Evolutionary conservation across 2,113 vertebrate genomes (phyloP).

Genomic region (Herpailurus yagouaroundi): DNA sequence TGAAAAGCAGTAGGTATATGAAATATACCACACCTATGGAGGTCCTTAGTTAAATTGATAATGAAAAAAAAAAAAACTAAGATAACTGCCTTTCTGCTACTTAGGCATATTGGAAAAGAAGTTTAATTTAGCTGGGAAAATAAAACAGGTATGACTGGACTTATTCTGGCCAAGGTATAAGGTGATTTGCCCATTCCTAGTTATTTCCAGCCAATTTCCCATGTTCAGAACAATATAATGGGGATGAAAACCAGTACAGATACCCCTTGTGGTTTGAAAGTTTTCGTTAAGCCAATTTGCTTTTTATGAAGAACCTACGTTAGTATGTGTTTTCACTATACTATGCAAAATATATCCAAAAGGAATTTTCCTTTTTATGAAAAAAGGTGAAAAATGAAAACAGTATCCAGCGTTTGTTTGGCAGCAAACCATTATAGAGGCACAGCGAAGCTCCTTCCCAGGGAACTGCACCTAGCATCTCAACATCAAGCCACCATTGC

Average conservation of each 20-base stretch:
- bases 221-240: background rate
- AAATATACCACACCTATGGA: background rate
- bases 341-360: background rate
- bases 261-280: background rate
- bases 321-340: background rate
- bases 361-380: background rate
- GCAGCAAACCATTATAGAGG: background rate
- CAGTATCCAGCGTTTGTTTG: background rate
- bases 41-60: background rate
- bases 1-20: background rate
- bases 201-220: background rate
- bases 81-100: background rate
- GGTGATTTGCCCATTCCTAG: background rate
- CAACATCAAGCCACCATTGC: too few species aligned
- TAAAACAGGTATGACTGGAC: background rate
- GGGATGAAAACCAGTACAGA: background rate
- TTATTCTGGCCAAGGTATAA: background rate
- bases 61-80: background rate
- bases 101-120: background rate
- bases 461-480: too few species aligned
- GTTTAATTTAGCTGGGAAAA: background rate
- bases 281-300: background rate
- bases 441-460: background rate
- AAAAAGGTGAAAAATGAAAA: background rate
- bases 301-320: background rate